Base-by-base conservation (phyloP, 2,888 invertebrate species). In the Himalopsyche kuldschensis region DNA sequence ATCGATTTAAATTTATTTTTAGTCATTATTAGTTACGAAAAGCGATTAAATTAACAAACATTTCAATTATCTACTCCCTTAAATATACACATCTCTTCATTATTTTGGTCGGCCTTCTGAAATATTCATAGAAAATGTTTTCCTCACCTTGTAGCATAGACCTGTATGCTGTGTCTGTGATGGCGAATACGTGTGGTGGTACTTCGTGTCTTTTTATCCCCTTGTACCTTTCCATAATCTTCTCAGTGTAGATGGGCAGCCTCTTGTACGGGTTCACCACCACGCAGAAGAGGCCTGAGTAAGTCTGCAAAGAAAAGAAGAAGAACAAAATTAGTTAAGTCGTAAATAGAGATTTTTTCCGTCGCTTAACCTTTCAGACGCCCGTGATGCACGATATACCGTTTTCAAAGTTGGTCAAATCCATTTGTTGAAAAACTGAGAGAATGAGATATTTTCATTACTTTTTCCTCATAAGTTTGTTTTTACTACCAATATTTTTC, bases 251-350 rank as follows among this genome's bases (percentile, higher is more conserved):
- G 90, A 99, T 99, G 86, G 99, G 99, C 90, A 99, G 93, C 91
- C 96, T 96, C 93, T 98, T 98, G 95, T 99, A 99, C 4, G 99
- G 99, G 92, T 99, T 99, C 88, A 99, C 98, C 88, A 99, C 99
- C 89, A 99, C 99, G 92, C 99, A 99, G 94, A 99, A 99, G 88
- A 99, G 96, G 87, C 99, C 99, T 87, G 99, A 99, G 92, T 99
- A 99, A 88, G 99, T 99, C 99, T 99, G 95, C 41, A 94, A 93
- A 88, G 88, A 87, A 88, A 88, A 88, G 87, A 87, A 87, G 84
- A 87, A 79, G 78, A 87, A 84, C 86, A 31, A 24, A 48, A 31
- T 76, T 55, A 79, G 20, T 77, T 0, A n/a, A 31, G 75, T 55
- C 10, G 5, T 31, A 41, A 6, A 55, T 3, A 8, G 8, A 55